These are phyloP conservation scores for Sarcophaga variegata DNA, from an alignment of 2,888 invertebrate species.

Conservation along the genomic window DNA sequence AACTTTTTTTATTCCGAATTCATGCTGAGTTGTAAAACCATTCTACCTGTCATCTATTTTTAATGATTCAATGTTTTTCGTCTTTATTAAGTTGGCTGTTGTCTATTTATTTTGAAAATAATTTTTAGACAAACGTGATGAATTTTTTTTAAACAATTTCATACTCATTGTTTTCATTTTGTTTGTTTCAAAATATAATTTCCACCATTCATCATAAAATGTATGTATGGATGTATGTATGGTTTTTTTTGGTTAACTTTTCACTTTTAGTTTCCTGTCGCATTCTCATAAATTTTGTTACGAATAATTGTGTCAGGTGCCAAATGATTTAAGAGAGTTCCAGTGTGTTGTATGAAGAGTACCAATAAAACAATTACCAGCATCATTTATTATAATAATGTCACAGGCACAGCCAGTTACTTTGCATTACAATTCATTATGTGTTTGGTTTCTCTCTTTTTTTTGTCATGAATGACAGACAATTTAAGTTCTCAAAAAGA, in stretches of 20 bases:
- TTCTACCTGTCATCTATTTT: slow-evolving; percentile 7
- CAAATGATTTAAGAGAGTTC: slow-evolving; percentile 22
- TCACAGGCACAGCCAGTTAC: slow-evolving; percentile 16
- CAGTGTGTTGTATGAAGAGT: neutral
- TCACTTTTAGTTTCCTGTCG: slow-evolving; percentile 5
- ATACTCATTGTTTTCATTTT: neutral
- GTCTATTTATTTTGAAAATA: neutral
- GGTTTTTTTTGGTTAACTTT: slow-evolving; percentile 1
- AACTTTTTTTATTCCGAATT: too few species aligned
- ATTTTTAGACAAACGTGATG: slow-evolving; percentile 32
- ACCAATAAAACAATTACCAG: slow-evolving; percentile 61
- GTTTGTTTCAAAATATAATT: slow-evolving; percentile 1
- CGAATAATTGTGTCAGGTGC: slow-evolving; percentile 49
- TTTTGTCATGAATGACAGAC: too few species aligned
- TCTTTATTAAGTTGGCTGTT: neutral
- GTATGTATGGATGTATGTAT: neutral
- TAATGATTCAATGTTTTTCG: slow-evolving; percentile 2
- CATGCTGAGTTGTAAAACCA: slow-evolving; percentile 30
- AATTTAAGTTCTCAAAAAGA: too few species aligned
- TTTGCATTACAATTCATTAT: neutral
- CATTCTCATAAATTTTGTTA: neutral
- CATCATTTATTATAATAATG: slow-evolving; percentile 54
- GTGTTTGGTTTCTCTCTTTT: too few species aligned
- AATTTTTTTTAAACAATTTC: neutral
- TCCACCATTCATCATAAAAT: slow-evolving; percentile 40